Conservation (phyloP, 2,113 vertebrate species). For the Megaceryle torquata region DNA sequence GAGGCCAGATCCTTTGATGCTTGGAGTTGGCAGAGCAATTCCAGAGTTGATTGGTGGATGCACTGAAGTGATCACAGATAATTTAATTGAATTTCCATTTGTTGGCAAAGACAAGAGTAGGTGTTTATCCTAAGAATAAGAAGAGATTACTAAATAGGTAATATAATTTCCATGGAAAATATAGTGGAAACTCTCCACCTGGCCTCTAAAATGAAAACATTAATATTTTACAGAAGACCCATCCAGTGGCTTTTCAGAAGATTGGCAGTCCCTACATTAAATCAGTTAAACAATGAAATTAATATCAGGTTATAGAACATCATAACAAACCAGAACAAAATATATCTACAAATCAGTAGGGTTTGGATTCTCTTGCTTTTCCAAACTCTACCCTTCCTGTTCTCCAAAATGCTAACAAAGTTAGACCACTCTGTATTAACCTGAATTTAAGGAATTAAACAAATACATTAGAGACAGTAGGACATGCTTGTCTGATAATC, state of each 20-base stretch:
- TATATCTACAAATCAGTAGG: neutral
- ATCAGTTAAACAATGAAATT: neutral
- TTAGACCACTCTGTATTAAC: neutral
- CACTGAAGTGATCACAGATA: neutral
- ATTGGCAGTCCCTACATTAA: neutral
- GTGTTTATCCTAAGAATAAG: neutral
- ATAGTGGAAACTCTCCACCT: neutral
- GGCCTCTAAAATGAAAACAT: neutral
- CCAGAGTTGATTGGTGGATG: neutral
- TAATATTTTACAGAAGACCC: neutral
- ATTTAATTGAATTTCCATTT: neutral
- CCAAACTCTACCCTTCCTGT: neutral
- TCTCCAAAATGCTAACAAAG: neutral
- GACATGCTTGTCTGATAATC: neutral
- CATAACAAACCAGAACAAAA: neutral
- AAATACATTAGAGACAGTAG: neutral
- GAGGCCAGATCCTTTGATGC: neutral
- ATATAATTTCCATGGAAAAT: neutral
- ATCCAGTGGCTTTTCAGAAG: neutral
- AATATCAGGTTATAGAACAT: neutral
- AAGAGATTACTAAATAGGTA: neutral
- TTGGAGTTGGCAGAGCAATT: neutral
- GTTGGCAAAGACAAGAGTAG: neutral
- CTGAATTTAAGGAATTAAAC: neutral
- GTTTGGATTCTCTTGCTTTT: neutral